Evolutionary conservation across 2,113 vertebrate species (phyloP).

Genomic region (Stictonetta naevosa): DNA sequence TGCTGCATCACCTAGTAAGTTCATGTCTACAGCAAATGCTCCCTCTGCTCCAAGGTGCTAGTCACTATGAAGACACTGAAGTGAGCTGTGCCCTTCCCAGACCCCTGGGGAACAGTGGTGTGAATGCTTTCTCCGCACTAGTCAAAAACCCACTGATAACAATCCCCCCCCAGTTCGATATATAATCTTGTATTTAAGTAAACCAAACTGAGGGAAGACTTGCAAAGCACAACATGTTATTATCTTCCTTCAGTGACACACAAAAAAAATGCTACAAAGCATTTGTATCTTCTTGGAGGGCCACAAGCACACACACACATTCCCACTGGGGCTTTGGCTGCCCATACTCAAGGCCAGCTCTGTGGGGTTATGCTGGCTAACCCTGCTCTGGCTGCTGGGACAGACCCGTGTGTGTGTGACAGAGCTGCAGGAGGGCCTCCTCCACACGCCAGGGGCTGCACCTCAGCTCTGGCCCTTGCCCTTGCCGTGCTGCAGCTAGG

Average conservation of each 20-base stretch:
- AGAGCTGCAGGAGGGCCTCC: neutral
- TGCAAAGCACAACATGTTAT: neutral
- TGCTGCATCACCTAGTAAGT: neutral
- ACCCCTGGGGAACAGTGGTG: neutral
- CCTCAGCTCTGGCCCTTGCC: neutral
- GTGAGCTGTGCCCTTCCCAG: fast-evolving
- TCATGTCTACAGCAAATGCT: neutral
- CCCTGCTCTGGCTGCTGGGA: neutral
- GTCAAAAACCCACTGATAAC: fast-evolving
- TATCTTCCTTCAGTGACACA: neutral
- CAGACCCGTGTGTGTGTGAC: neutral
- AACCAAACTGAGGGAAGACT: neutral
- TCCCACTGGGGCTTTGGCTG: neutral
- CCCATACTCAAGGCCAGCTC: fast-evolving
- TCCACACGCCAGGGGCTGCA: neutral
- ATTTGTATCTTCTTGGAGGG: neutral
- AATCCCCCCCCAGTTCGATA: neutral
- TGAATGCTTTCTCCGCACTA: neutral
- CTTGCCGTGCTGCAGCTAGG: neutral
- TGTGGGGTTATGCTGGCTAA: fast-evolving
- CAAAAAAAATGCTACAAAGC: neutral
- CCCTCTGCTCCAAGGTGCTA: neutral
- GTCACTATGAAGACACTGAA: fast-evolving
- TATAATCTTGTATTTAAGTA: neutral
- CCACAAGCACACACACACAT: neutral